phyloP scores from a whole-genome alignment of 2,888 invertebrate species.

The Steromphala cineraria region DNA sequence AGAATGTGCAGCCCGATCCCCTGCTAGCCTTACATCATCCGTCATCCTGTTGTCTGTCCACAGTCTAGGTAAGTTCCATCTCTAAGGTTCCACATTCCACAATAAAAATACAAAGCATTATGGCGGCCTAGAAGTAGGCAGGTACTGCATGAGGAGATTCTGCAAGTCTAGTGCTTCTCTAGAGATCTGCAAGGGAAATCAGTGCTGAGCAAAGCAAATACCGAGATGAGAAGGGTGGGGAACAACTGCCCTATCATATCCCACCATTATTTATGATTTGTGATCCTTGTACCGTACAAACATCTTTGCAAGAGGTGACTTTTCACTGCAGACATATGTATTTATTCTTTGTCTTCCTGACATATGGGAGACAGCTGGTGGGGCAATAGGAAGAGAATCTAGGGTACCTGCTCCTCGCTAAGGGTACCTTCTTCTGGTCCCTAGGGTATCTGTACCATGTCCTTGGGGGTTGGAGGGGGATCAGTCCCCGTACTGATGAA shows the following conservation, averaged over 20 bases:
- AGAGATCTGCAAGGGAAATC: not conserved
- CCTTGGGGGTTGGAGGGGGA: not conserved
- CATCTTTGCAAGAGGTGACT: conserved; percentile 13
- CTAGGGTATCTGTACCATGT: not conserved
- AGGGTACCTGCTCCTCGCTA: not conserved
- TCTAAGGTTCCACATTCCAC: no score
- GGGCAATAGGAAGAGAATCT: no score
- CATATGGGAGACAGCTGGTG: conserved; percentile 4
- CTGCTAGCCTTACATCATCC: no score
- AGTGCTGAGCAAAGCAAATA: not conserved
- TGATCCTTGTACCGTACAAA: conserved; percentile 15
- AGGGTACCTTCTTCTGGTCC: not conserved
- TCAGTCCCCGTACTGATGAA: not conserved
- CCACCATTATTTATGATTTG: conserved; percentile 15
- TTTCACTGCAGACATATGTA: conserved; percentile 18
- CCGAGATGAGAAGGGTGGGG: conserved; percentile 7
- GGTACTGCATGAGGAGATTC: no score
- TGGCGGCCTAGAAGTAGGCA: no score
- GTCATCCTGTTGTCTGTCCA: no score
- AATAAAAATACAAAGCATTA: no score
- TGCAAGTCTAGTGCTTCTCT: no score
- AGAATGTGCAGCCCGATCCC: no score
- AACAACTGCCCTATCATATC: conserved; percentile 7
- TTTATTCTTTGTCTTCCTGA: conserved; percentile 12
- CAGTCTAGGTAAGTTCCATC: no score